A percentile compares a stretch with the other conserved stretches of the same genome.
Conservation (phyloP, 2,113 vertebrate species). For the Sardina pilchardus region DNA sequence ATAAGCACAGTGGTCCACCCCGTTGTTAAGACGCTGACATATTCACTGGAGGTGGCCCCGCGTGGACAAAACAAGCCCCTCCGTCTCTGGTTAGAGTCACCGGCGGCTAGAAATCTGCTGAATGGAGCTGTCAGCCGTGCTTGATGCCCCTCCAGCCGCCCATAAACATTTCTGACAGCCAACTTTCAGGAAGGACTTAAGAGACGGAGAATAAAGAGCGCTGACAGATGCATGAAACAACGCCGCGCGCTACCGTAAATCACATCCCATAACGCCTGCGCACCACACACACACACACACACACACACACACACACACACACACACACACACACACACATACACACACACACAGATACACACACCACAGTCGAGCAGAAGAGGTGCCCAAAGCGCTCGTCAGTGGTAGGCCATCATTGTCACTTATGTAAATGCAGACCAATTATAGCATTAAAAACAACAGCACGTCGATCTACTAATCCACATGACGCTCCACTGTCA, state of each 20-base stretch:
- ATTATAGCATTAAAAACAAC: background rate
- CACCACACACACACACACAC: slow-evolving; percentile 19
- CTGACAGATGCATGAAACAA: slow-evolving; percentile 23
- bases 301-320: slow-evolving; percentile 2
- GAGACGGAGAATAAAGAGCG: background rate
- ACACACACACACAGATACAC: slow-evolving; percentile 20
- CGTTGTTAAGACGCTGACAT: background rate
- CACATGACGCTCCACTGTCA: background rate
- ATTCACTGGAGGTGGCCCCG: background rate
- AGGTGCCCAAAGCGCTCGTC: background rate
- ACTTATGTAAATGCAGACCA: background rate
- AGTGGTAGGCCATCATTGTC: background rate
- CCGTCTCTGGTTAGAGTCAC: slow-evolving; percentile 27
- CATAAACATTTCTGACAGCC: slow-evolving; percentile 33
- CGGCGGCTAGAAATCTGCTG: slow-evolving; percentile 22
- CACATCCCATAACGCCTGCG: background rate
- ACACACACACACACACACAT: background rate
- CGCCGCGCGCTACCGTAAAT: background rate
- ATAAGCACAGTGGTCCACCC: background rate
- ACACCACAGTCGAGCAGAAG: background rate
- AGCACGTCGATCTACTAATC: background rate
- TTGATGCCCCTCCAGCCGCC: slow-evolving; percentile 20
- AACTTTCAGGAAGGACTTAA: slow-evolving; percentile 35
- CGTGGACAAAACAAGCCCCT: slow-evolving; percentile 9
- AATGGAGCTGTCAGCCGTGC: slow-evolving; percentile 29